Evolutionary conservation across 2,888 invertebrate genomes (phyloP).

Genomic region (Pandemis corylana): DNA sequence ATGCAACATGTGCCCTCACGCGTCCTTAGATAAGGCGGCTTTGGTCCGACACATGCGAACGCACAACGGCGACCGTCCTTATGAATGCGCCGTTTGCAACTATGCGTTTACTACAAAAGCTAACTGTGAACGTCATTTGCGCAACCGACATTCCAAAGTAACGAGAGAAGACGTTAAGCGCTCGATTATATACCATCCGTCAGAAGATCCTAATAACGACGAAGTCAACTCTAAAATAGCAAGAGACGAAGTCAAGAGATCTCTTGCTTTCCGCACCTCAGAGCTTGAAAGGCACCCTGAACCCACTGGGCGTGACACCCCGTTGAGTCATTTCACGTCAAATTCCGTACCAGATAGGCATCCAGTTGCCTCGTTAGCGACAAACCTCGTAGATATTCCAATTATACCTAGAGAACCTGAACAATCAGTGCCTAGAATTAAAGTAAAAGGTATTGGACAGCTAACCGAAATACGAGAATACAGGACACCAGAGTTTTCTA

Average conservation of each 20-base stretch:
- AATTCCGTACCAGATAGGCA: slow-evolving; percentile 78
- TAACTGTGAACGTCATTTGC: slow-evolving; percentile 97
- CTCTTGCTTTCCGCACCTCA: slow-evolving; percentile 82
- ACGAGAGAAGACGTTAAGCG: slow-evolving; percentile 95
- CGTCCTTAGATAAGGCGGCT: slow-evolving; percentile 95
- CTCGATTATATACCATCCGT: slow-evolving; percentile 94
- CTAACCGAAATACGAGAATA: slow-evolving; percentile 69
- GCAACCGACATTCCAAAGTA: slow-evolving; percentile 95
- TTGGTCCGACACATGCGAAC: slow-evolving; percentile 96
- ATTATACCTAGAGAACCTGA: slow-evolving; percentile 71
- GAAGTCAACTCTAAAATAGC: slow-evolving; percentile 85
- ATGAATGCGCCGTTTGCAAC: slow-evolving; percentile 97
- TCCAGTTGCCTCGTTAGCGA: slow-evolving; percentile 68
- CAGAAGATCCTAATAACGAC: slow-evolving; percentile 93
- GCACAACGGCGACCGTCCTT: slow-evolving; percentile 97
- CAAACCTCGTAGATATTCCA: slow-evolving; percentile 71
- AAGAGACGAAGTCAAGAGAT: slow-evolving; percentile 84
- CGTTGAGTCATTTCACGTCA: slow-evolving; percentile 75
- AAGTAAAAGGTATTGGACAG: slow-evolving; percentile 87
- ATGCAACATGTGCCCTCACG: slow-evolving; percentile 97
- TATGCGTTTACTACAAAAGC: slow-evolving; percentile 99
- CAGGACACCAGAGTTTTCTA: slow-evolving; percentile 68
- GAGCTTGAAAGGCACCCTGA: slow-evolving; percentile 78
- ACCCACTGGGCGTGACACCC: slow-evolving; percentile 72
- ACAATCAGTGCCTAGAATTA: slow-evolving; percentile 77